These are phyloP conservation scores for Halcyon smyrnensis DNA, from an alignment of 2,797 vertebrate genomes.

Conservation along the genomic window DNA sequence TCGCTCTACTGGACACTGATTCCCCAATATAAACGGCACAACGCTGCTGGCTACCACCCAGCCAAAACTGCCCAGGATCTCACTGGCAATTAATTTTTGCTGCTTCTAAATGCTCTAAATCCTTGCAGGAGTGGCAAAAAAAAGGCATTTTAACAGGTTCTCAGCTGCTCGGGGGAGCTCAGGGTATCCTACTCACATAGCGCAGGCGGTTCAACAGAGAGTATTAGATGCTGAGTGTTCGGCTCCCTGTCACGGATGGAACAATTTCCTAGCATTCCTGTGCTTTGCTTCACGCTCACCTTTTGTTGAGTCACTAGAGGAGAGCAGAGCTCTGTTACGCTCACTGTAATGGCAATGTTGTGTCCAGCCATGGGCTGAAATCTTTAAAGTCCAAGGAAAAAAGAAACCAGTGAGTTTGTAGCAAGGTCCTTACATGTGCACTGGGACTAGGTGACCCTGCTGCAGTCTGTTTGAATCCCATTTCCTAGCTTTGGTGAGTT, in stretches of 20 bases:
- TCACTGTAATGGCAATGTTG: neutral
- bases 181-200: accelerated
- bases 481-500: neutral
- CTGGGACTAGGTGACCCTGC: neutral
- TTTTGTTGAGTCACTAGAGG: neutral
- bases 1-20: neutral
- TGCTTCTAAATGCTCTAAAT: neutral
- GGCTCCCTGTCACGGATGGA: neutral
- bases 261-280: neutral
- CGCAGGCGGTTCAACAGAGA: neutral
- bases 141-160: neutral
- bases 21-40: neutral
- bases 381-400: neutral
- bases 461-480: neutral
- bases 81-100: neutral
- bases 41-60: neutral
- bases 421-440: neutral
- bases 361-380: neutral
- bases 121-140: neutral
- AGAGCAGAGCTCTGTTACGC: neutral
- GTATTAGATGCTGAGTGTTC: neutral
- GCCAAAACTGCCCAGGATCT: neutral
- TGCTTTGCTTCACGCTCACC: neutral
- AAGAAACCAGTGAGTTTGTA: neutral
- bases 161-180: neutral